A percentile compares a stretch with the other conserved stretches of the same genome.
Evolutionary conservation across 2,797 vertebrate species (phyloP).

Genomic region (Schizopygopsis malacanthus): DNA sequence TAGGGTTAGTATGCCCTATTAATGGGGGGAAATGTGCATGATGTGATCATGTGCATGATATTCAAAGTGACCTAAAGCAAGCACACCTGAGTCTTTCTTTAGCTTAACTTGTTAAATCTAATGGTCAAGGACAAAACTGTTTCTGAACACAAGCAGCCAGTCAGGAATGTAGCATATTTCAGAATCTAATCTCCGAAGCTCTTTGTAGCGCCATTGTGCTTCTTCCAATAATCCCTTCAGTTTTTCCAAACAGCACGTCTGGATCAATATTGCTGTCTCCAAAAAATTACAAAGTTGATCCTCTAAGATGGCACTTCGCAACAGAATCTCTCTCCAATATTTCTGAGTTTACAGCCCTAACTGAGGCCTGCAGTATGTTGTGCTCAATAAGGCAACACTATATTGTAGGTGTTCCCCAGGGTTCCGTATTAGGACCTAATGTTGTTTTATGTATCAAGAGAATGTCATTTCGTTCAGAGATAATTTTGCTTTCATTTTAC

Average conservation of each 20-base stretch:
- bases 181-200: constrained; percentile 10
- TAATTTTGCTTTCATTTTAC: constrained; percentile 22
- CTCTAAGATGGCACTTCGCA: constrained; percentile 33
- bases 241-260: constrained; percentile 22
- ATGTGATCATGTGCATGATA: not conserved
- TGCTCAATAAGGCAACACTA: not conserved
- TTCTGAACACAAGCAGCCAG: not conserved
- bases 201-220: not conserved
- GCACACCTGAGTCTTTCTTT: not conserved
- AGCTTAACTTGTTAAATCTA: not conserved
- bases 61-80: not conserved
- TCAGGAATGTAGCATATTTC: not conserved
- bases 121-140: not conserved
- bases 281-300: constrained; percentile 18
- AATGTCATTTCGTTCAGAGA: not conserved
- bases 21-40: not conserved
- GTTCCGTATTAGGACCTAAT: constrained; percentile 28
- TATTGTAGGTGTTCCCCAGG: constrained; percentile 31
- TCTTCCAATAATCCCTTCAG: constrained; percentile 10
- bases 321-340: constrained; percentile 14
- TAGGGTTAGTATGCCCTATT: not conserved
- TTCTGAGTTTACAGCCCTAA: constrained; percentile 1
- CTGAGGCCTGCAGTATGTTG: not conserved
- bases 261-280: constrained; percentile 24
- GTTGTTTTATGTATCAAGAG: constrained; percentile 16